Percentiles rank a stretch among this genome's conserved stretches.
These are phyloP conservation scores for Pipistrellus nathusii DNA, from an alignment of 2,797 vertebrate genomes.

Conservation along the genomic window DNA sequence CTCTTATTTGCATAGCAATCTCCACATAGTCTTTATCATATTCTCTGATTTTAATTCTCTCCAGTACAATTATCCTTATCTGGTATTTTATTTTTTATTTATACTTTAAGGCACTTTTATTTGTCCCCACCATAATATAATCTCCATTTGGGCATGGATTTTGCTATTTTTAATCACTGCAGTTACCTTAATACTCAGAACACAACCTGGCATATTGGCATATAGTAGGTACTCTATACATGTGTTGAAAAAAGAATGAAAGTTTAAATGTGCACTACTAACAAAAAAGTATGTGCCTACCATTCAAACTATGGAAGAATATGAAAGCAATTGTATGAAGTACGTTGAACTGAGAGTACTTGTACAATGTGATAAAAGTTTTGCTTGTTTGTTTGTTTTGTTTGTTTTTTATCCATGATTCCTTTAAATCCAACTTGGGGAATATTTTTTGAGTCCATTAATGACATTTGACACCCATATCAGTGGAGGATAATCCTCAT, in stretches of 20 bases:
- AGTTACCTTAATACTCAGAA: neutral
- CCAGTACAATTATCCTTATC: neutral
- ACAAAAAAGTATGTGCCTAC: neutral
- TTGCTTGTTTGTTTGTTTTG: neutral
- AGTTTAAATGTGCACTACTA: neutral
- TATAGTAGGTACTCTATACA: neutral
- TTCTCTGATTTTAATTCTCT: neutral
- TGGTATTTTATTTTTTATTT: neutral
- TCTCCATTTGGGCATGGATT: neutral
- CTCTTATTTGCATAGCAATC: neutral
- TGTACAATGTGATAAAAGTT: neutral
- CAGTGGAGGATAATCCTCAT: neutral
- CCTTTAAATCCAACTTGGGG: neutral
- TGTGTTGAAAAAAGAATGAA: neutral
- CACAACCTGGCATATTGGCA: neutral
- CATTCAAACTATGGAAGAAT: neutral
- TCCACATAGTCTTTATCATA: neutral
- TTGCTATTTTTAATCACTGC: neutral
- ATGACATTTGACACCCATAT: neutral
- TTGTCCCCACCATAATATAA: neutral
- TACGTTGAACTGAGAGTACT: neutral
- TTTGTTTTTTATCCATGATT: neutral
- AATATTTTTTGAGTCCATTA: neutral
- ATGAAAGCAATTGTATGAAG: neutral
- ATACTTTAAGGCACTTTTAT: neutral